Percentiles rank a stretch among this genome's conserved stretches.
These are phyloP conservation scores for Drosophila antonietae DNA, from an alignment of 2,888 invertebrate species.

Conservation along the genomic window DNA sequence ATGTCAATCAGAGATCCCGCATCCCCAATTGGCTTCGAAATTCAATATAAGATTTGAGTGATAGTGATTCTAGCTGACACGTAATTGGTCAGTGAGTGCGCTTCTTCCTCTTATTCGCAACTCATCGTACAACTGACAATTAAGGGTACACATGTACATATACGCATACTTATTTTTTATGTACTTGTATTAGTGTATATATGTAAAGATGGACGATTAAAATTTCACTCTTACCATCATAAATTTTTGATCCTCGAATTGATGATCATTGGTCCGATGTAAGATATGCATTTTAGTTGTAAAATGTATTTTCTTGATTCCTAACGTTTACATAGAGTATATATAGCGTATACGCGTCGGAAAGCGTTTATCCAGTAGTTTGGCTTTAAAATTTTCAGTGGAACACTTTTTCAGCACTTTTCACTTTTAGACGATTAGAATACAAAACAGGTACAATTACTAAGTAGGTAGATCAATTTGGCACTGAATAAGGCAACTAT, in stretches of 20 bases:
- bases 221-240: slow-evolving; percentile 83
- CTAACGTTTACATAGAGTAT: slow-evolving; percentile 45
- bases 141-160: neutral
- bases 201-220: neutral
- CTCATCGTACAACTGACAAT: slow-evolving; percentile 15
- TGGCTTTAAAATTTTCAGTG: slow-evolving; percentile 27
- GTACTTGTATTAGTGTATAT: neutral
- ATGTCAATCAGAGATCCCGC: slow-evolving; percentile 75
- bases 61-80: slow-evolving; percentile 59
- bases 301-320: slow-evolving; percentile 8
- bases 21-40: slow-evolving; percentile 44
- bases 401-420: slow-evolving; percentile 39
- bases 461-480: slow-evolving; percentile 63
- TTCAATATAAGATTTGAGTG: slow-evolving; percentile 61
- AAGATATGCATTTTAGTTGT: slow-evolving; percentile 82
- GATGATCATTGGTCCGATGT: slow-evolving; percentile 84
- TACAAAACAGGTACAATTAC: slow-evolving; percentile 67
- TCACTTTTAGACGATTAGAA: slow-evolving; percentile 34
- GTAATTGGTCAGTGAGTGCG: slow-evolving; percentile 54
- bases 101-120: slow-evolving; percentile 15
- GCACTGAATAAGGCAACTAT: slow-evolving; percentile 75
- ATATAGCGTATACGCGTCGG: slow-evolving; percentile 16
- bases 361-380: slow-evolving; percentile 10
- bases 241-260: slow-evolving; percentile 85
- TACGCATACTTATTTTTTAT: neutral